Base-by-base conservation (phyloP, 2,888 invertebrate genomes). In the Ochropleura plecta region DNA sequence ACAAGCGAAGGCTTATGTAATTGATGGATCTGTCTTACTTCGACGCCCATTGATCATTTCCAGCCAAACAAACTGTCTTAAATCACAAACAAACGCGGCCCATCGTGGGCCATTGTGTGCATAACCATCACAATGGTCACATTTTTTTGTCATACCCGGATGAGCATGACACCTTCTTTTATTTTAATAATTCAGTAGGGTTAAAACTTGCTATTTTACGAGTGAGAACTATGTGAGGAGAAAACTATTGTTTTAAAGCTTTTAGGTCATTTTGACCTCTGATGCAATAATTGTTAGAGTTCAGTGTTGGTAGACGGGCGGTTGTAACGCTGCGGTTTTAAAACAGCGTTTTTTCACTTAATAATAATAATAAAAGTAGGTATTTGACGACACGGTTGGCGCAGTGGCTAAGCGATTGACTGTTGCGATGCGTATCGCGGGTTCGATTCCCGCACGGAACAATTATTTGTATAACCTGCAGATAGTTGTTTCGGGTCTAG, bases 241-340 rank as follows among this genome's bases (percentile, higher is more conserved):
- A 80, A 76, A 79, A 79, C 80, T 62, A 87, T 87, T 86, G 81
- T 87, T 79, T 79, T 72, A 30, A 7, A 8, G 57, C 6, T 77
- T 86, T 81, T 65, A 44, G 69, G 59, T 63, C 59, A 70, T 73
- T 59, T 76, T 81, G 86, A 88, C 81, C 88, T 84, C 79, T 88
- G 81, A 83, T 76, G 83, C 72, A 88, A 88, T 66, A 18, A 72
- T 64, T 75, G 7, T 69, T 70, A 64, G 16, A 70, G 73, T 78
- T 65, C 71, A 82, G 55, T 57, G 12, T 72, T 10, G 12, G n/a
- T 5, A 76, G 65, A 71, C 63, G 63, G 60, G 72, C 76, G 69
- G 0, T 70, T 20, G 0, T 12, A 79, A 55, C 65, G 64, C 59
- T 44, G 49, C 12, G 30, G 12, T 44, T 46, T 57, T 12, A 14